Base-by-base conservation (phyloP, 2,888 invertebrate species). In the Callinectes sapidus region DNA sequence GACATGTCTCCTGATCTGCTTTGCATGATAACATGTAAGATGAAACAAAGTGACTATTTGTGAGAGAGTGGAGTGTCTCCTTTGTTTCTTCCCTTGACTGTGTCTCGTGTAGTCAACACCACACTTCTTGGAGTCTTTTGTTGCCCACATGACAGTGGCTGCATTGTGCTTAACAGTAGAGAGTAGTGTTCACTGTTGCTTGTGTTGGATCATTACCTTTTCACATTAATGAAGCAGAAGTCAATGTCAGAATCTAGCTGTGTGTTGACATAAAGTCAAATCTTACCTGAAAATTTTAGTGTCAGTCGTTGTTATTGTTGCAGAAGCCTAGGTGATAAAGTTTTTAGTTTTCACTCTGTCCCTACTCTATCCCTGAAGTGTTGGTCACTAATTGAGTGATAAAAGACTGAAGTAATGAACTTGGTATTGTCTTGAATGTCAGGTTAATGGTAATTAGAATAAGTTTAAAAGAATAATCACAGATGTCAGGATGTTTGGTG, bases 1-100 rank as follows among this genome's bases (percentile, higher is more conserved):
- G 81, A 81, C 16, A 81, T 81, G 81, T 81, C 81, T 81, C 81
- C 81, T 81, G 81, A 81, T 81, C 81, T 81, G 81, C 81, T 81
- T 81, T 81, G 81, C 81, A 81, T 81, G 81, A 81, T 81, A 35
- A 81, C 81, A 35, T 81, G 28, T 77, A 77, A 77, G 71, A 28
- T 61, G n/a, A 81, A 81, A 35, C 81, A 81, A 81, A 35, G 35
- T 81, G 81, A 81, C 35, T 18, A 71, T 71, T 35, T 81, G 32
- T 81, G 16, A 32, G 16, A 32, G n/a, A 18, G 35, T 81, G 81
- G 14, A 81, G 32, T 81, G 13, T 81, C 14, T 35, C 35, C 81
- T 81, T 81, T 81, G 81, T 81, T 35, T 81, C 16, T 81, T n/a
- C 81, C 81, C 16, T 81, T 8, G 35, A 35, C 3, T 81, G 81